These are phyloP conservation scores for Cyclargus thomasi DNA, from an alignment of 1,140 invertebrate genomes.

Conservation along the genomic window DNA sequence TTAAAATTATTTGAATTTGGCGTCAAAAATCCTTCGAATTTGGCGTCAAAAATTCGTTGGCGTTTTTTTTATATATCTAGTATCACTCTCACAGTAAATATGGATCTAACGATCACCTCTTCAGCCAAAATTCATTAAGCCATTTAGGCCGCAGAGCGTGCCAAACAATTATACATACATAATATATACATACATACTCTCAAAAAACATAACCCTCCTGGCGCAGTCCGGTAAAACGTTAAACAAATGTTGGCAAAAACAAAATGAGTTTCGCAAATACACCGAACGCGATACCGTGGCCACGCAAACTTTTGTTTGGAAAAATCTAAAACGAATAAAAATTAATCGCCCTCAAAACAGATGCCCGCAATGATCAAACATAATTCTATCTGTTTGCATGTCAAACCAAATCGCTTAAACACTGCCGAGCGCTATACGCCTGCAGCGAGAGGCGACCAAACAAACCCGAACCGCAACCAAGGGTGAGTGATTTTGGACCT, in stretches of 20 bases:
- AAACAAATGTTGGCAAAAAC: background rate
- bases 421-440: constrained; percentile 33
- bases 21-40: no score
- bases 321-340: background rate
- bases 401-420: constrained; percentile 42
- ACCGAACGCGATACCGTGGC: background rate
- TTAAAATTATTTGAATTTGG: no score
- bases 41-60: no score
- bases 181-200: no score
- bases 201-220: no score
- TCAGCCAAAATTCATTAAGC: no score
- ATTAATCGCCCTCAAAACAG: constrained; percentile 6
- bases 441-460: constrained; percentile 27
- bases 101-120: no score
- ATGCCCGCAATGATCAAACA: constrained; percentile 26
- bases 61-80: no score
- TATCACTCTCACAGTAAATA: no score
- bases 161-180: no score
- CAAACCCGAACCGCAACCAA: constrained; percentile 15
- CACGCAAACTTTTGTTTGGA: background rate
- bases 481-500: background rate
- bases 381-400: constrained; percentile 31
- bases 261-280: background rate
- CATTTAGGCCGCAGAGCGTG: no score
- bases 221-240: background rate